Conservation (phyloP, 2,797 vertebrate genomes). For the Corythornis leucogaster region DNA sequence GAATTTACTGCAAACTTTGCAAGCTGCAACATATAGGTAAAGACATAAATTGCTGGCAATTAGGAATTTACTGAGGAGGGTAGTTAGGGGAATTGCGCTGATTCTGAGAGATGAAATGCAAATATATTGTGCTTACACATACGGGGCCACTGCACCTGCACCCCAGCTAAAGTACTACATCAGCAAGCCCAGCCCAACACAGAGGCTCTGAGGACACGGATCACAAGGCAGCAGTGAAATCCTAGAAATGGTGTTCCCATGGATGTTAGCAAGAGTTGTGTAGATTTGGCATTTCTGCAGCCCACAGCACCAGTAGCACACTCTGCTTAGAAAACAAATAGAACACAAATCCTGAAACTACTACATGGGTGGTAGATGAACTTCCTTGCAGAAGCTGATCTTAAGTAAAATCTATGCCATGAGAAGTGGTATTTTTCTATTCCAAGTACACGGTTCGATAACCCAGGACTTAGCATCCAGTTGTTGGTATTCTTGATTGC, state of each 20-base stretch:
- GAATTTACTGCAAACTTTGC: conserved; percentile 48
- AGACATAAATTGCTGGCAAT: conserved; percentile 73
- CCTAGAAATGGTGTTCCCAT: accelerated
- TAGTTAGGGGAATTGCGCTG: conserved; percentile 57
- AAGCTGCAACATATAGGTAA: conserved; percentile 64
- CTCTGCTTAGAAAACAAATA: neutral
- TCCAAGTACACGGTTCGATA: neutral
- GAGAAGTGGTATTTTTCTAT: accelerated
- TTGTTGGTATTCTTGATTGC: neutral
- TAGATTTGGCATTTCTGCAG: neutral
- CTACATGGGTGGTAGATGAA: neutral
- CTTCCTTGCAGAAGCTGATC: neutral
- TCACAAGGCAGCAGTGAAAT: neutral
- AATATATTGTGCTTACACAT: conserved; percentile 38
- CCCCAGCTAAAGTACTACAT: conserved; percentile 14
- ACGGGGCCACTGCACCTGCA: conserved; percentile 46
- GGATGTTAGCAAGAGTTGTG: neutral
- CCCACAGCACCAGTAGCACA: neutral
- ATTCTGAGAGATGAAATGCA: conserved; percentile 66
- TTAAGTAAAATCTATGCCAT: neutral
- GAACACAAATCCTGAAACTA: neutral
- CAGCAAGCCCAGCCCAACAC: conserved; percentile 15
- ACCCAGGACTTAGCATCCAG: neutral
- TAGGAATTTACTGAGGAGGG: conserved; percentile 69
- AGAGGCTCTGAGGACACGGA: neutral